Conservation (phyloP, 2,113 vertebrate species). For the Garra rufa region DNA sequence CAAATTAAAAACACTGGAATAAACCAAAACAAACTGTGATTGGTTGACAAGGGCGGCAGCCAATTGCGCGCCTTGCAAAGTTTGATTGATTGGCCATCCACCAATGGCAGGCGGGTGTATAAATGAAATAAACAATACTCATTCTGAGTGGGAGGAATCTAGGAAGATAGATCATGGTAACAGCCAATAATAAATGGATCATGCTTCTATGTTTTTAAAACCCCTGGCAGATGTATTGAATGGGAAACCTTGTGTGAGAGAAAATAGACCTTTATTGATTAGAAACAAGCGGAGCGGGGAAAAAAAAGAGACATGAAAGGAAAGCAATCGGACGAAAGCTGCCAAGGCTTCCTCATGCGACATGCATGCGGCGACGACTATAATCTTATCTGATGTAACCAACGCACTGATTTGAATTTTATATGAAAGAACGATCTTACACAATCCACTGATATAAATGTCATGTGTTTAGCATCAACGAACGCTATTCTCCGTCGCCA, state of each 20-base stretch:
- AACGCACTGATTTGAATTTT: background rate
- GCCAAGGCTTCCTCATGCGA: conserved; percentile 25
- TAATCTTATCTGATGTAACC: background rate
- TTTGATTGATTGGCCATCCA: conserved; percentile 65
- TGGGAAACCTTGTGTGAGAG: conserved; percentile 76
- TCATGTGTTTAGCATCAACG: background rate
- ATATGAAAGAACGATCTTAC: conserved; percentile 27
- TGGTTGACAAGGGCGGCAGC: conserved; percentile 26
- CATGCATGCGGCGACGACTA: background rate
- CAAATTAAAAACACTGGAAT: background rate
- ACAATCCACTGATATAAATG: conserved; percentile 2
- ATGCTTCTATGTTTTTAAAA: conserved; percentile 78
- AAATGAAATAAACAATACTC: conserved; percentile 75
- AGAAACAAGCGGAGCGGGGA: conserved; percentile 66
- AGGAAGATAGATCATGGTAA: conserved; percentile 75
- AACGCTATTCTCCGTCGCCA: background rate
- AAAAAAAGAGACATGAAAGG: conserved; percentile 48
- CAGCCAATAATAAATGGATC: conserved; percentile 83
- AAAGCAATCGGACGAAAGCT: conserved; percentile 52
- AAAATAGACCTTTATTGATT: conserved; percentile 83
- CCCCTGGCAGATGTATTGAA: conserved; percentile 77
- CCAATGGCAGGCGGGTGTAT: conserved; percentile 70
- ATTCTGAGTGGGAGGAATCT: conserved; percentile 70
- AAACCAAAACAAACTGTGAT: conserved; percentile 17
- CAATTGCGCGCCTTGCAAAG: conserved; percentile 23